Conservation (phyloP, 2,797 vertebrate genomes). For the Yasuhikotakia modesta region DNA sequence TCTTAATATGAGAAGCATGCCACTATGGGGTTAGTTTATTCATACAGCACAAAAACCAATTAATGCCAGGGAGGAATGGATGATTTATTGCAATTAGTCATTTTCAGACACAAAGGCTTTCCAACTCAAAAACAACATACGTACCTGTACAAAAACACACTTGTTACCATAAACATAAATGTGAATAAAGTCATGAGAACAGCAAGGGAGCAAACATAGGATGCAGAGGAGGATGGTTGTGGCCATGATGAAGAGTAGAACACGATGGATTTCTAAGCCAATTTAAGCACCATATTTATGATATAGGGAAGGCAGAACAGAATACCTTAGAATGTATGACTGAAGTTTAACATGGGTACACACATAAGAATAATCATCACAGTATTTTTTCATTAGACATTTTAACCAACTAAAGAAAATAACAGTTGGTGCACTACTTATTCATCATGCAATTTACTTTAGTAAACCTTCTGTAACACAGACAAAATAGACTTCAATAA, state of each 20-base stretch:
- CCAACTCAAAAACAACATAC: conserved; percentile 78
- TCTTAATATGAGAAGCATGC: not conserved
- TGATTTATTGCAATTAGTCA: conserved; percentile 81
- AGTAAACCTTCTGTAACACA: conserved; percentile 84
- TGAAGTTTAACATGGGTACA: conserved; percentile 77
- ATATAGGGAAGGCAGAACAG: conserved; percentile 80
- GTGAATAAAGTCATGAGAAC: conserved; percentile 80
- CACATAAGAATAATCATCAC: conserved; percentile 79
- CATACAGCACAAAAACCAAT: not conserved
- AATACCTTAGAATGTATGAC: conserved; percentile 72
- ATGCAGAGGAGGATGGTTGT: conserved; percentile 61
- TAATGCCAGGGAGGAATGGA: conserved; percentile 72
- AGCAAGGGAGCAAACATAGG: conserved; percentile 71
- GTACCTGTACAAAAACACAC: conserved; percentile 83
- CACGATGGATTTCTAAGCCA: conserved; percentile 76
- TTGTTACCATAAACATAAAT: conserved; percentile 80
- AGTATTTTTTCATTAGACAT: conserved; percentile 79
- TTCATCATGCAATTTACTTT: conserved; percentile 85
- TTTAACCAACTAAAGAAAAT: conserved; percentile 79
- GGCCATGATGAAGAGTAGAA: conserved; percentile 73
- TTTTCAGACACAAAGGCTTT: conserved; percentile 82
- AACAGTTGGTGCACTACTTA: conserved; percentile 82
- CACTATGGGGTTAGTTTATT: not conserved
- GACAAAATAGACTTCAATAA: conserved; percentile 86
- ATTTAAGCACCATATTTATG: conserved; percentile 84